Base-by-base conservation (phyloP, 37 sponge, comb jelly and placozoan species). In the Diacarnus erythraeanus region DNA sequence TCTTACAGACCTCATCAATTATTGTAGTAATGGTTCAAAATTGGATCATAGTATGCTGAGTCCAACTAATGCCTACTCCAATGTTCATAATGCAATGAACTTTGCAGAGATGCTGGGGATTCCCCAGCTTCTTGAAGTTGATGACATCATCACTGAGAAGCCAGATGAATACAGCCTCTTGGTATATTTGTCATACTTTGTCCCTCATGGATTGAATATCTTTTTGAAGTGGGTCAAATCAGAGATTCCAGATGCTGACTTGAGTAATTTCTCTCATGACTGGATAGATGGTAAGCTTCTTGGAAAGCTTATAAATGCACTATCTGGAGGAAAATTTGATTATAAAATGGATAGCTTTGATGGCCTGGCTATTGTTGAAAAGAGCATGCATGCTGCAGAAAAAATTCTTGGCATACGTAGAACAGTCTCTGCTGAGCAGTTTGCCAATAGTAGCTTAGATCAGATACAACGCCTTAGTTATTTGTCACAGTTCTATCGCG, bases 121-220 rank as follows among this genome's bases (percentile, higher is more conserved):
- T 26, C 93, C 93, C 26, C 75, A 83, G 57, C 59, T 91, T 63
- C 56, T 91, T 39, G 67, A 74, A 12, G 65, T 87, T 0, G 88
- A 91, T 59, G 75, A 91, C 42, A 38, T 91, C 57, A 70, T 69
- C 44, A 78, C 87, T 8, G 78, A 80, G 25, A 84, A 85, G 34
- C 88, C 92, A 26, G 95, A 94, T 47, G 92, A 94, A 65, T 86
- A 88, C 41, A 88, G 89, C 5, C 74, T 84, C 21, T 88, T 94
- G 92, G 91, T 92, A 26, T 94, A 94, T 82, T 69, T 94, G 25
- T 87, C 89, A 27, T 83, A 81, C 65, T 94, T 85, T 84, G 82
- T 75, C 40, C 85, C 95, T 0, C 70, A 75, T 18, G 92, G 94
- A 26, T 64, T 74, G 43, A 78, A 80, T 71, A 43, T 60, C 20